Conservation (phyloP, 2,113 vertebrate genomes). For the Raphicerus campestris region DNA sequence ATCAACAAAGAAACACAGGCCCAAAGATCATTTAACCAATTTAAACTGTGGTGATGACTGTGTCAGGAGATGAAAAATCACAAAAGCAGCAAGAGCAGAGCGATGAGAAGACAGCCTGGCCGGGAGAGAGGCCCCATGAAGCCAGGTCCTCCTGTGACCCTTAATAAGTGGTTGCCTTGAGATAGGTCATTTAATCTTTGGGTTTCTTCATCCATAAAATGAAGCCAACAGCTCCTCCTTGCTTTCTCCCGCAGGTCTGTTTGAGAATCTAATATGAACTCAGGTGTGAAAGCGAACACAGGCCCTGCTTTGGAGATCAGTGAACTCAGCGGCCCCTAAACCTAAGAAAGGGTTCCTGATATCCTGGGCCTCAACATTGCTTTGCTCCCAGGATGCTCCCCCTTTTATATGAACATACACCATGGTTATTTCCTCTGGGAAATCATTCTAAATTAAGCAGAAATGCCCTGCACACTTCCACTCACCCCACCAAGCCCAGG, state of each 20-base stretch:
- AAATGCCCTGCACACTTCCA: background rate
- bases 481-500: background rate
- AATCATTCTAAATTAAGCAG: background rate
- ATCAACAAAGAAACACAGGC: conserved; percentile 25
- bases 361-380: accelerated
- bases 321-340: background rate
- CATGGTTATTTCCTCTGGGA: background rate
- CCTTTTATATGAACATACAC: background rate
- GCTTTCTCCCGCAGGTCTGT: background rate
- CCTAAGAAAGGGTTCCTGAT: background rate
- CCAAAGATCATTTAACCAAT: conserved; percentile 46
- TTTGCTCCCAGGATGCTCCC: background rate
- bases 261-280: background rate
- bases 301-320: background rate
- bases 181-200: conserved; percentile 51
- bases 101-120: background rate
- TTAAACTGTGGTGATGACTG: background rate
- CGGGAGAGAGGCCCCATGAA: background rate
- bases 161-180: conserved; percentile 34
- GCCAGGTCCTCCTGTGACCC: conserved; percentile 28
- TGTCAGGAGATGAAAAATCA: background rate
- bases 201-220: conserved; percentile 60
- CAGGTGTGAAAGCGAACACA: background rate
- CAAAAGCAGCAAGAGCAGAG: background rate
- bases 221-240: background rate